Evolutionary conservation across 2,888 invertebrate species (phyloP).

Genomic region (Drosophila kambysellisi): DNA sequence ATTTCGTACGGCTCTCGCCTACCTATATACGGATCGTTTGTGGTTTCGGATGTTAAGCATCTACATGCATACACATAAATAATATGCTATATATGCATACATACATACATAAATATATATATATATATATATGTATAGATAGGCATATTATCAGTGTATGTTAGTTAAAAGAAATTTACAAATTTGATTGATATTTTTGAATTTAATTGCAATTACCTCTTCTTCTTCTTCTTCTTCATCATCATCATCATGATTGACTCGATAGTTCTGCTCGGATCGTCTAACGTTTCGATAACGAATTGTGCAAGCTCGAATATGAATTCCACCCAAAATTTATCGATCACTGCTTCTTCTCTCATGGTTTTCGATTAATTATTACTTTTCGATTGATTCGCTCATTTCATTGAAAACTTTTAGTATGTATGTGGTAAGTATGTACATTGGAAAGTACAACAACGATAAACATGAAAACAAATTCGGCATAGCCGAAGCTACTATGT

Average conservation of each 20-base stretch:
- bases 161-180: conserved; percentile 24
- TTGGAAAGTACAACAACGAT: conserved; percentile 46
- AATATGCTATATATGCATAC: not conserved
- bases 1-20: conserved; percentile 30
- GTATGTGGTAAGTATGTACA: conserved; percentile 37
- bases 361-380: not conserved
- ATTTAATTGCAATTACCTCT: conserved; percentile 54
- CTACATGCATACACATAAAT: conserved; percentile 15
- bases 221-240: conserved; percentile 20
- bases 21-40: conserved; percentile 22
- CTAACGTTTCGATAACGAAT: conserved; percentile 29
- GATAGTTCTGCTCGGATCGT: conserved; percentile 16
- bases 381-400: conserved; percentile 12
- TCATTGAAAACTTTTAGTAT: conserved; percentile 2
- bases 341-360: conserved; percentile 20
- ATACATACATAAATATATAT: not conserved
- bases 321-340: conserved; percentile 22
- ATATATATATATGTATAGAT: conserved; percentile 7
- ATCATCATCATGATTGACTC: conserved; percentile 12
- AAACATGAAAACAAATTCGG: conserved; percentile 40
- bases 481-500: conserved; percentile 41
- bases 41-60: conserved; percentile 17
- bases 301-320: conserved; percentile 13
- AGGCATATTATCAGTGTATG: conserved; percentile 15
- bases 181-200: conserved; percentile 24